phyloP scores from a whole-genome alignment of 2,113 vertebrate species.

The Rhipidura dahli region DNA sequence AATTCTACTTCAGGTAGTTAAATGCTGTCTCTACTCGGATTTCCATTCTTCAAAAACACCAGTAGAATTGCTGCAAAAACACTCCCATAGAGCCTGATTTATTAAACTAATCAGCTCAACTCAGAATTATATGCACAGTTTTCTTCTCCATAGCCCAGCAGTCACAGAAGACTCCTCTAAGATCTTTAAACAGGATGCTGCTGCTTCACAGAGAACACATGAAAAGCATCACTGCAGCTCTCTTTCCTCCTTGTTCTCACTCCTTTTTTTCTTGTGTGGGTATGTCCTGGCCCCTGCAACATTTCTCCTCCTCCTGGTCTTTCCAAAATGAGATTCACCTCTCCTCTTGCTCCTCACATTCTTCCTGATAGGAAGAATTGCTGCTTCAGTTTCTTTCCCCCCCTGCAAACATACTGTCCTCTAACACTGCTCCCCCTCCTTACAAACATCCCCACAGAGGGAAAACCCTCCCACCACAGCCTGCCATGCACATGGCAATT shows the following conservation, averaged over 20 bases:
- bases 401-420: not conserved
- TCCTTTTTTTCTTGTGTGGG: not conserved
- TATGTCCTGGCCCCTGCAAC: not conserved
- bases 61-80: not conserved
- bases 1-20: not conserved
- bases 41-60: not conserved
- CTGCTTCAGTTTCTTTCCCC: not conserved
- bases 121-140: not conserved
- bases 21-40: not conserved
- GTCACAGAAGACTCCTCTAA: not conserved
- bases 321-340: not conserved
- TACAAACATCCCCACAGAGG: not conserved
- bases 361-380: not conserved
- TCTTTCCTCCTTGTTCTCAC: not conserved
- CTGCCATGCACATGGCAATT: not conserved
- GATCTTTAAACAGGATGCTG: not conserved
- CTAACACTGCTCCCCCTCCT: not conserved
- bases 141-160: not conserved
- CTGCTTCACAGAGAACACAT: not conserved
- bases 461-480: not conserved
- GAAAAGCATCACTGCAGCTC: not conserved
- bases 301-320: not conserved
- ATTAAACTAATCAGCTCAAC: not conserved
- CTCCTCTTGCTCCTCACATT: not conserved
- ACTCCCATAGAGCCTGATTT: not conserved